phyloP scores from a whole-genome alignment of 2,113 vertebrate species.

The Meles meles region DNA sequence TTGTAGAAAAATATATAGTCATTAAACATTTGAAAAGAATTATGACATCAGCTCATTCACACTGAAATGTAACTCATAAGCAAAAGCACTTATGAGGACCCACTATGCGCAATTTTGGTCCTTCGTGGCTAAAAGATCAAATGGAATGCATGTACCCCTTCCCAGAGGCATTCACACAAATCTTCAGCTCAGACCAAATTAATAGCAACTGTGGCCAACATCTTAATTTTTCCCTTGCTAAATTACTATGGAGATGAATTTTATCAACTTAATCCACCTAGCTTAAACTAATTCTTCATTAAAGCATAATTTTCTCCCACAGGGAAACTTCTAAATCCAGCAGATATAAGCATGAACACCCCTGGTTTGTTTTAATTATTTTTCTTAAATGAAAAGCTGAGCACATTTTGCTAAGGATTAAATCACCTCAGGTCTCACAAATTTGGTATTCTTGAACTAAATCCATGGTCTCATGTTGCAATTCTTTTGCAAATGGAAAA shows the following conservation, averaged over 20 bases:
- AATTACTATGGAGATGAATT: slow-evolving; percentile 67
- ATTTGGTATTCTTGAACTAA: slow-evolving; percentile 46
- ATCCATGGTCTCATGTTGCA: slow-evolving; percentile 27
- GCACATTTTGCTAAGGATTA: slow-evolving; percentile 64
- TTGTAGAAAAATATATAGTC: background rate
- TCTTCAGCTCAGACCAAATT: slow-evolving; percentile 45
- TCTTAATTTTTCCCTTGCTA: slow-evolving; percentile 57
- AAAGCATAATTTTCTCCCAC: slow-evolving; percentile 63
- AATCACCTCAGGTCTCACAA: slow-evolving; percentile 37
- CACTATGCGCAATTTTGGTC: background rate
- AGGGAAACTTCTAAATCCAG: slow-evolving; percentile 63
- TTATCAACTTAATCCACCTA: slow-evolving; percentile 61
- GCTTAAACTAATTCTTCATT: slow-evolving; percentile 75
- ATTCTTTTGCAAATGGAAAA: background rate
- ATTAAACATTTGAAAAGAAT: background rate
- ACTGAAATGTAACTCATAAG: background rate
- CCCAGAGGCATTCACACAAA: background rate
- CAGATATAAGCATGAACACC: slow-evolving; percentile 54
- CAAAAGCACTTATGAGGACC: background rate
- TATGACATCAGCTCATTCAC: background rate
- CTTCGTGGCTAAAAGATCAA: background rate
- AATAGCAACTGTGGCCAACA: slow-evolving; percentile 58
- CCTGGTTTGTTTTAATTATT: slow-evolving; percentile 69
- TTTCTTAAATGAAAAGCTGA: slow-evolving; percentile 68
- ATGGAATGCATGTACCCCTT: background rate